phyloP scores from a whole-genome alignment of 2,888 invertebrate species.

The Stenotaenia linearis region DNA sequence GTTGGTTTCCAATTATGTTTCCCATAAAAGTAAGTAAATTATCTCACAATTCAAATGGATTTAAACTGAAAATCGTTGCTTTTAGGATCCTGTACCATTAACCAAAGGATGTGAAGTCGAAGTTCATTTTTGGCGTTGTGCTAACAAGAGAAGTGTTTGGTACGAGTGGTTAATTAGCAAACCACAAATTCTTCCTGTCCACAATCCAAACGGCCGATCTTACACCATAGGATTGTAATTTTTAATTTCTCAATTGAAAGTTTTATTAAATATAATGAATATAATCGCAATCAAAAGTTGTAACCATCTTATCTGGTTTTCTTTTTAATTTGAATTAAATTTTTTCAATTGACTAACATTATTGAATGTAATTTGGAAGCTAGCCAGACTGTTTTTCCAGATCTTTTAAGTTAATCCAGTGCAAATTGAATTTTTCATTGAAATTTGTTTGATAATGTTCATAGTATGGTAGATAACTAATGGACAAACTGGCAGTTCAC shows the following conservation, averaged over 20 bases:
- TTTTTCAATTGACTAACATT: not conserved
- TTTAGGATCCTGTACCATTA: constrained; percentile 66
- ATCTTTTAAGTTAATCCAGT: too few species aligned
- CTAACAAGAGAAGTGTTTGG: constrained; percentile 78
- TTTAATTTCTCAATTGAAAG: not conserved
- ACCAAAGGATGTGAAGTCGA: constrained; percentile 64
- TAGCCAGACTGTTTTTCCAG: not conserved
- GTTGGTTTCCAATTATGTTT: constrained; percentile 97
- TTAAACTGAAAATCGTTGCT: constrained; percentile 30
- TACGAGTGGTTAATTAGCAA: constrained; percentile 83
- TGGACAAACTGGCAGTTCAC: not conserved
- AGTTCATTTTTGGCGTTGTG: constrained; percentile 81
- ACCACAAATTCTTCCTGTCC: constrained; percentile 57
- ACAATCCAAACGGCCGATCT: constrained; percentile 68
- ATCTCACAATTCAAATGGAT: not conserved
- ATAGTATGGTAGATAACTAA: not conserved
- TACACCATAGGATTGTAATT: constrained; percentile 60
- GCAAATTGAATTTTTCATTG: not conserved
- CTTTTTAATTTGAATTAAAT: too few species aligned
- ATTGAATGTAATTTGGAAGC: not conserved
- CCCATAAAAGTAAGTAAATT: constrained; percentile 64
- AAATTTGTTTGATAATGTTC: not conserved
- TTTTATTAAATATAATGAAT: too few species aligned
- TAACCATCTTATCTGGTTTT: too few species aligned
- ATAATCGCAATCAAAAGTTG: too few species aligned